These are phyloP conservation scores for Labeo catla DNA, from an alignment of 2,113 vertebrate species.

Conservation along the genomic window DNA sequence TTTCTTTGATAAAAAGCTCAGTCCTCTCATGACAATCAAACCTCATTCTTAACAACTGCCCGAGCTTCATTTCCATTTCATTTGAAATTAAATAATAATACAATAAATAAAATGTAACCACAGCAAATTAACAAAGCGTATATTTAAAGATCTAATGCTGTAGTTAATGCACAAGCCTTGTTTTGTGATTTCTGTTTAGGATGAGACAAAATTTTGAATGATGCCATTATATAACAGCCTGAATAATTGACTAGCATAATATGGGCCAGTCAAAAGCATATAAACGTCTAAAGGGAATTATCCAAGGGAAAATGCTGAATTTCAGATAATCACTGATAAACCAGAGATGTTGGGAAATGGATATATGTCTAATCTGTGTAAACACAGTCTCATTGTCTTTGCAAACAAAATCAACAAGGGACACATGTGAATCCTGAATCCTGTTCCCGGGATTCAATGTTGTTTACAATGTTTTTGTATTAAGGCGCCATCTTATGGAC, in stretches of 20 bases:
- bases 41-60: neutral
- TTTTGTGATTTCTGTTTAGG: slow-evolving; percentile 25
- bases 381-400: neutral
- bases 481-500: slow-evolving; percentile 13
- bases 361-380: neutral
- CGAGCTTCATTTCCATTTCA: neutral
- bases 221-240: slow-evolving; percentile 30
- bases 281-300: neutral
- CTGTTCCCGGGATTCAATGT: neutral
- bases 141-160: neutral
- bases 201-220: slow-evolving; percentile 5
- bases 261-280: slow-evolving; percentile 4
- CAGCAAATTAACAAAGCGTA: neutral
- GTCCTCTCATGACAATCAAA: neutral
- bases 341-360: neutral
- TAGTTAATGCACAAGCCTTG: slow-evolving; percentile 25
- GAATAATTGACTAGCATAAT: slow-evolving; percentile 35
- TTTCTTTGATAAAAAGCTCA: neutral
- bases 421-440: neutral
- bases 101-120: neutral
- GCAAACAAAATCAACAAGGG: neutral
- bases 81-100: neutral
- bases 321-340: neutral
- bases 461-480: neutral
- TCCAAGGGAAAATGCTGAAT: neutral